These are phyloP conservation scores for Xylota segnis DNA, from an alignment of 2,888 invertebrate genomes.

Conservation along the genomic window DNA sequence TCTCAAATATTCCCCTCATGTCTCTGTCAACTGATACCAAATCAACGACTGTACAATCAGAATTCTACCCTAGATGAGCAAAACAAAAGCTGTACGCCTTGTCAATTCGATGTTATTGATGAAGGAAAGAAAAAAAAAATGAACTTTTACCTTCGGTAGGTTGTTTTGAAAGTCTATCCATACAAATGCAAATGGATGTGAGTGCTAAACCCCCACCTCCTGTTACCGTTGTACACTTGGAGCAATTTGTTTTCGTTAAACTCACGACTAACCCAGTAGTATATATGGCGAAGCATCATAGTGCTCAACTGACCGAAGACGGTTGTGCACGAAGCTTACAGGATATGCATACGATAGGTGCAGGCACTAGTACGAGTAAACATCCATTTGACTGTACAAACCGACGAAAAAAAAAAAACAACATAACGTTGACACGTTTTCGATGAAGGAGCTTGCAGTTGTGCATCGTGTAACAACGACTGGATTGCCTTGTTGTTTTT, in stretches of 20 bases:
- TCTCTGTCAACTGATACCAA: constrained; percentile 1
- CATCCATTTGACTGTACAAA: neutral
- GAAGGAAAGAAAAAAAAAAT: neutral
- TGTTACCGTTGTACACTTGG: neutral
- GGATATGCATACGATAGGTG: neutral
- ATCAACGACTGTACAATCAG: constrained; percentile 3
- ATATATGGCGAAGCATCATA: neutral
- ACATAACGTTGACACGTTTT: constrained; percentile 2
- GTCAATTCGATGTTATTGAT: constrained; percentile 20
- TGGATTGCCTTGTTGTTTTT: neutral
- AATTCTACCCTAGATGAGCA: neutral
- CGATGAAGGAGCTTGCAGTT: neutral
- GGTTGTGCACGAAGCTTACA: neutral
- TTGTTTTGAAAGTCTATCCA: neutral
- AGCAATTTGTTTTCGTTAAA: constrained; percentile 17
- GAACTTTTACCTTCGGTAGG: constrained; percentile 9
- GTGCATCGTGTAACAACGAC: neutral
- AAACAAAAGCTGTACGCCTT: neutral
- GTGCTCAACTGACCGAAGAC: neutral
- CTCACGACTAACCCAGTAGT: neutral
- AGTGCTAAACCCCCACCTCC: neutral
- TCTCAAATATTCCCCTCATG: neutral
- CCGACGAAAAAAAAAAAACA: neutral
- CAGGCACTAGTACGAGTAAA: neutral
- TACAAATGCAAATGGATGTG: neutral